These are phyloP conservation scores for Actinopyga echinites DNA, from an alignment of 53 echinoderm and acorn worm species.

Conservation along the genomic window DNA sequence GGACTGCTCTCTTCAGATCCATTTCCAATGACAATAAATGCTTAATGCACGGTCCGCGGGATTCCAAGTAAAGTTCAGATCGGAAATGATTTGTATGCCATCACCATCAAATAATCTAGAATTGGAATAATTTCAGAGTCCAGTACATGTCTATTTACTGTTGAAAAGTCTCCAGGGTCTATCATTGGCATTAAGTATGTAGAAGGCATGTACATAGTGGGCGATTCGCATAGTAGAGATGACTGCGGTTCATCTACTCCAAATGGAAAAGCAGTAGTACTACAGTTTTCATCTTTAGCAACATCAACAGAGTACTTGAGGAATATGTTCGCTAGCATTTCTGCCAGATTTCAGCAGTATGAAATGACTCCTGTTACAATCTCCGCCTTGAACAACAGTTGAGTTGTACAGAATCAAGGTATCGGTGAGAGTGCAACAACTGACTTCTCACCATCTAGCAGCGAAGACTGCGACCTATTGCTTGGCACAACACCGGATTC, in stretches of 20 bases:
- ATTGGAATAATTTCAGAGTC: not conserved
- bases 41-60: not conserved
- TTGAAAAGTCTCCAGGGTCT: not conserved
- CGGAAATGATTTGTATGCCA: not conserved
- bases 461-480: too few relatives aligned
- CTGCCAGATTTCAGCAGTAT: too few relatives aligned
- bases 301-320: not conserved
- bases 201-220: not conserved
- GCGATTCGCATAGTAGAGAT: not conserved
- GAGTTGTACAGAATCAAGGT: too few relatives aligned
- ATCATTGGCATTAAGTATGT: not conserved
- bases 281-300: not conserved
- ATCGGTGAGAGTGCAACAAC: too few relatives aligned
- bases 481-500: too few relatives aligned
- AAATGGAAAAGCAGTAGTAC: not conserved
- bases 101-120: not conserved
- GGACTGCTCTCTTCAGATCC: not conserved
- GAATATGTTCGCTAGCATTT: not conserved
- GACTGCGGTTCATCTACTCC: not conserved
- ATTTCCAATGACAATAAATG: constrained; percentile 7
- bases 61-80: not conserved
- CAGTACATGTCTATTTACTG: not conserved
- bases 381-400: too few relatives aligned
- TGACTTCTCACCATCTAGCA: too few relatives aligned
- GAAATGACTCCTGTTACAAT: too few relatives aligned